phyloP scores from a whole-genome alignment of 2,113 vertebrate genomes.

The Daphoenositta chrysoptera region DNA sequence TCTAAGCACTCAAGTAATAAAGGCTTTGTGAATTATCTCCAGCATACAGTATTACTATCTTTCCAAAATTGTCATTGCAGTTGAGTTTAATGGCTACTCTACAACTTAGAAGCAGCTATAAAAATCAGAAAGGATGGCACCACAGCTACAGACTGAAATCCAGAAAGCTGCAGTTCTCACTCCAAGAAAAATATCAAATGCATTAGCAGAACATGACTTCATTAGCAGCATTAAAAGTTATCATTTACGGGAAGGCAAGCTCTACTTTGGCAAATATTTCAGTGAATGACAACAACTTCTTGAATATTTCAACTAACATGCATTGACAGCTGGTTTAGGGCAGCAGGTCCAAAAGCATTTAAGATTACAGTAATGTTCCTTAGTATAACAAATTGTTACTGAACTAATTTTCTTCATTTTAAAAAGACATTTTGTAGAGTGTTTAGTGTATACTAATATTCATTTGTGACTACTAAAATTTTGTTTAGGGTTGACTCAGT shows the following conservation, averaged over 20 bases:
- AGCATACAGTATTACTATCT: neutral
- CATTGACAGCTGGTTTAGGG: neutral
- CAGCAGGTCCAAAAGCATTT: neutral
- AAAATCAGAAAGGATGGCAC: slow-evolving; percentile 14
- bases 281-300: neutral
- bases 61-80: neutral
- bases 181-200: slow-evolving; percentile 29
- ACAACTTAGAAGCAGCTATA: slow-evolving; percentile 4
- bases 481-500: neutral
- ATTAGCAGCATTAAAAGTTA: slow-evolving; percentile 43
- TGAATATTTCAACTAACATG: neutral
- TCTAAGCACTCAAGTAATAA: slow-evolving; percentile 48
- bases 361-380: neutral
- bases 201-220: slow-evolving; percentile 56
- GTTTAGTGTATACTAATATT: neutral
- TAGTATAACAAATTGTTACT: neutral
- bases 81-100: slow-evolving; percentile 47
- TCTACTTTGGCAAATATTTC: neutral
- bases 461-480: neutral
- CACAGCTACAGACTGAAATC: neutral
- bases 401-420: neutral
- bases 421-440: neutral
- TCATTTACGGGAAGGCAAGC: slow-evolving; percentile 14
- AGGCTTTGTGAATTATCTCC: slow-evolving; percentile 15
- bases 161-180: neutral